These are phyloP conservation scores for Elegia similella DNA, from an alignment of 2,888 invertebrate genomes.

Conservation along the genomic window DNA sequence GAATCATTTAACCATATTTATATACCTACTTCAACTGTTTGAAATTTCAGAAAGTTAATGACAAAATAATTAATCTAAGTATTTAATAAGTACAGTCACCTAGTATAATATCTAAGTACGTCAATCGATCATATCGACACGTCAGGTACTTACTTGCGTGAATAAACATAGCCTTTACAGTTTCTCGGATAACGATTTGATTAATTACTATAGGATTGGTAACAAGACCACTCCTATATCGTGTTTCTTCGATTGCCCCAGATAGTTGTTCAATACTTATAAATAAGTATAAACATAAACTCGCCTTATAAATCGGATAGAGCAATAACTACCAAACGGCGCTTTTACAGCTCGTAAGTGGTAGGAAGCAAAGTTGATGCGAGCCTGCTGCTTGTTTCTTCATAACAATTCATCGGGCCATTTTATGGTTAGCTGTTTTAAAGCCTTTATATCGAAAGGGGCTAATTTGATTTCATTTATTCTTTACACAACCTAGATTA, in stretches of 20 bases:
- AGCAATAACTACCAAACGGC: conserved; percentile 12
- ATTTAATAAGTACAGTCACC: neutral
- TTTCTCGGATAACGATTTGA: neutral
- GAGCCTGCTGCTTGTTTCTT: conserved; percentile 1
- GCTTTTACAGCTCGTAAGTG: conserved; percentile 12
- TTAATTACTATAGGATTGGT: neutral
- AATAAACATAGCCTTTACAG: neutral
- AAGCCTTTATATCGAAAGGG: neutral
- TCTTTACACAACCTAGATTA: conserved; percentile 8
- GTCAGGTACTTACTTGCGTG: neutral
- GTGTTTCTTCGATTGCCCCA: conserved; percentile 30
- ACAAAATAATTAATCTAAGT: neutral
- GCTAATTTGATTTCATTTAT: conserved; percentile 11
- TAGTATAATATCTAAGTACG: neutral
- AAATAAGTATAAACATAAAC: neutral
- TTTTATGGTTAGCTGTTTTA: neutral
- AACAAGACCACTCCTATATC: conserved; percentile 31
- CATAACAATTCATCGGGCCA: neutral
- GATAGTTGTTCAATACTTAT: neutral
- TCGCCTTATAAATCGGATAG: conserved; percentile 14
- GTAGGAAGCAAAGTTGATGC: neutral
- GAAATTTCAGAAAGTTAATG: no score
- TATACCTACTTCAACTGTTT: no score
- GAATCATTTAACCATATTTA: no score
- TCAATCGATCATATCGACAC: neutral